Conservation (phyloP, 1,140 invertebrate species). For the Cotesia chilonis region DNA sequence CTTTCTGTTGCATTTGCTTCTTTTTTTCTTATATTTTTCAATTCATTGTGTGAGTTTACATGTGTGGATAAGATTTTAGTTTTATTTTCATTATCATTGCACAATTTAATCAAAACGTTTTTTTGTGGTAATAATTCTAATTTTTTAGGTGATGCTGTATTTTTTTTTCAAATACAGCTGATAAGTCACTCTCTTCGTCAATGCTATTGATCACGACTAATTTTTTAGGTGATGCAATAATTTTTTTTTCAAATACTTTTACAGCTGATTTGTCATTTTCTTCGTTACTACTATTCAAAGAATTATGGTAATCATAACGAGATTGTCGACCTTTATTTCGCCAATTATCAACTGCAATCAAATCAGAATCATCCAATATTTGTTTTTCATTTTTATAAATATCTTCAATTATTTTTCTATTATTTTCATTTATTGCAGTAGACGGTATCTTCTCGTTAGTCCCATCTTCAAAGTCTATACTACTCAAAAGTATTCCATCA, state of each 20-base stretch:
- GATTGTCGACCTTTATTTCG: neutral
- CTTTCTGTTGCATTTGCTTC: neutral
- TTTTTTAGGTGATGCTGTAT: neutral
- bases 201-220: neutral
- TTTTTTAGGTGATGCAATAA: neutral
- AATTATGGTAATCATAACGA: neutral
- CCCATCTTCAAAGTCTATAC: neutral
- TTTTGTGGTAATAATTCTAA: neutral
- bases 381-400: neutral
- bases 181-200: neutral
- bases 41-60: too few species aligned
- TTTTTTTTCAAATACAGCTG: neutral
- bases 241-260: neutral
- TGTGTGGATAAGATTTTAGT: neutral
- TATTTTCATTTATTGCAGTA: neutral
- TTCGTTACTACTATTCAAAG: neutral
- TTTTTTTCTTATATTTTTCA: neutral
- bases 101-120: neutral
- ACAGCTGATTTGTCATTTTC: neutral
- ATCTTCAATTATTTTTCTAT: neutral
- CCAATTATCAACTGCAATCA: slow-evolving; percentile 6
- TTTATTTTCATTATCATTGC: neutral
- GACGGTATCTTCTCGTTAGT: neutral
- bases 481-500: neutral
- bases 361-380: neutral